Base-by-base conservation (phyloP, 2,888 invertebrate genomes). In the Athetis lepigone region DNA sequence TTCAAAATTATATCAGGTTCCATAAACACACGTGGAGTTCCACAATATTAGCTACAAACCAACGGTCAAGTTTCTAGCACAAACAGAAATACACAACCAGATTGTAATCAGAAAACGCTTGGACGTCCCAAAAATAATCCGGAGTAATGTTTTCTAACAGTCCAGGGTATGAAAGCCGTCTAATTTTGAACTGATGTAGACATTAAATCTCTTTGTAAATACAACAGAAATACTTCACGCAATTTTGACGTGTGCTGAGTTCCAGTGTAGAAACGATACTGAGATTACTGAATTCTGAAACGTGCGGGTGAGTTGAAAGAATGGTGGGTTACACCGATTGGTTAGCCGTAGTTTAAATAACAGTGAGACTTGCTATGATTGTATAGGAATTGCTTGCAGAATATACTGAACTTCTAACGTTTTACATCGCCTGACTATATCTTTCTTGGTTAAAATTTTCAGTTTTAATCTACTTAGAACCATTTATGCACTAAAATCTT, bases 201-300 rank as follows among this genome's bases (percentile, higher is more conserved):
- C 29, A 54, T 42, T 2, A 45, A 37, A 50, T 46, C n/a, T 37
- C 16, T 42, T 58, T 54, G 45, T 58, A 50, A 50, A 61, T 33
- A 71, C 33, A 33, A 62, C 60, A 39, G 18, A 60, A 47, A 55
- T 36, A 43, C 25, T 18, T 50, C 1, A 3, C 33, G 16, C 19
- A 25, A 56, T 67, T 66, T 50, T 40, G 47, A 51, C 79, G 81
- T 82, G 77, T 74, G 72, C 56, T 71, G 72, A 29, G 67, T 43
- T 67, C 57, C 75, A 70, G 52, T 49, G 70, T 71, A 58, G 75
- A 76, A 80, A 76, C 74, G 74, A 66, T 58, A 90, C 90, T 90
- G 87, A 86, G 87, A 83, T 67, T 50, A 62, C 77, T 82, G 86
- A 78, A 79, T 69, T 70, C 78, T 82, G 79, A 82, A 82, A 75